Evolutionary conservation across 2,797 vertebrate genomes (phyloP), one percentile per base, ranked within the genome.

Genomic region (Rhinatrema bivittatum): DNA sequence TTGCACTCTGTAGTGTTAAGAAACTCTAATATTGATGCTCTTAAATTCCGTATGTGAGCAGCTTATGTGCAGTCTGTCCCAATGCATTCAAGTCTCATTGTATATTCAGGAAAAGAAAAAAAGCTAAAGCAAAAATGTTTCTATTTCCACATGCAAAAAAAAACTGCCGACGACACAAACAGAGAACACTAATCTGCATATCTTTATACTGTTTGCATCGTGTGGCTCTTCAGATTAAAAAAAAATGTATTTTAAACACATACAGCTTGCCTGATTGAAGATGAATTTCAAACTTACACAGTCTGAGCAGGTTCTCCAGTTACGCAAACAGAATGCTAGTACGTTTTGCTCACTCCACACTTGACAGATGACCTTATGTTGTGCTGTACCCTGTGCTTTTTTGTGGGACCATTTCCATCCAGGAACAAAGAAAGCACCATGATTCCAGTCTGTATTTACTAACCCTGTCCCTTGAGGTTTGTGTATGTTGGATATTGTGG

Each of bases 1-100:
- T 97, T 97, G 94, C 94, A 97, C 93, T 94, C 86, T 90, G 76
- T 94, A 91, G 88, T 87, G 86, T 93, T 91, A 91, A 86, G 78
- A 80, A 86, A 84, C 87, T 73, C 74, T 88, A 87, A 87, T 89
- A 85, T 86, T 83, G 89, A 89, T 88, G 84, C 82, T 94, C 86
- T 75, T 81, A 67, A 89, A 85, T 86, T 86, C 87, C 87, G 87
- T 94, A 86, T 83, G 83, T 88, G 88, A 91, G 86, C 88, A 77
- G 87, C 90, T 94, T 91, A 89, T 85, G 72, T 81, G 90, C 85
- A 79, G 90, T 97, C 87, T 82, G 85, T 88, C 86, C 91, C 88
- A 91, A 90, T 82, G 86, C 89, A 91, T 91, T 90, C 91, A 90
- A 88, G 85, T 85, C 68, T 81, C 66, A 79, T 87, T 93, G 90